Conservation (phyloP, 1,140 invertebrate genomes). For the Bombus ignitus region DNA sequence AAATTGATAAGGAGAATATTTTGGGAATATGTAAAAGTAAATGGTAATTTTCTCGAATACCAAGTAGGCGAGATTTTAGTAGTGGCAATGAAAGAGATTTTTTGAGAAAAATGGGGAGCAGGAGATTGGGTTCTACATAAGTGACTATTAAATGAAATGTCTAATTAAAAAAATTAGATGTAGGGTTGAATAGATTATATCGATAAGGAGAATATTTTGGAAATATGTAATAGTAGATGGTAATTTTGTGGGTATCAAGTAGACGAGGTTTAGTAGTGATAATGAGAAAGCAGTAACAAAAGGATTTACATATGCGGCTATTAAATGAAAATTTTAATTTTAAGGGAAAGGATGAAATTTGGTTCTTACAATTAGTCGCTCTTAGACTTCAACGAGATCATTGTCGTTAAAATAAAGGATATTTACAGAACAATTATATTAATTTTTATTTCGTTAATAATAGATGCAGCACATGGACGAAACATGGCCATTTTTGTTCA, state of each 20-base stretch:
- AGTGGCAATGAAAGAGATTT: background rate
- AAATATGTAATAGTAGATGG: background rate
- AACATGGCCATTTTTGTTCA: no score
- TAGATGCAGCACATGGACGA: no score
- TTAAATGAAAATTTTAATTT: no score
- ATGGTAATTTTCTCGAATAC: background rate
- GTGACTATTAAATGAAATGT: no score
- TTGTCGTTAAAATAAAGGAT: no score
- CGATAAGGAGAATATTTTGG: background rate
- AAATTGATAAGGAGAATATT: background rate
- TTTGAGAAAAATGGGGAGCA: background rate
- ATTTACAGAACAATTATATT: no score
- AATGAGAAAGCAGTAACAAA: background rate
- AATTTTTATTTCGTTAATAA: no score
- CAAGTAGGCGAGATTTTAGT: background rate
- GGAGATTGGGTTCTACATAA: no score
- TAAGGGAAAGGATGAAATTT: no score
- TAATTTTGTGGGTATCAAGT: background rate
- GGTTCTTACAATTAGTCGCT: no score
- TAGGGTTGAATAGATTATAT: background rate
- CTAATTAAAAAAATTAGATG: background rate
- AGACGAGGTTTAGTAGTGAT: background rate
- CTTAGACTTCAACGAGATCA: no score
- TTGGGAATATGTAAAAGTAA: background rate
- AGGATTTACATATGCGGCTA: no score